Conservation (phyloP, 2,797 vertebrate genomes). For the Pantherophis alleghaniensis region DNA sequence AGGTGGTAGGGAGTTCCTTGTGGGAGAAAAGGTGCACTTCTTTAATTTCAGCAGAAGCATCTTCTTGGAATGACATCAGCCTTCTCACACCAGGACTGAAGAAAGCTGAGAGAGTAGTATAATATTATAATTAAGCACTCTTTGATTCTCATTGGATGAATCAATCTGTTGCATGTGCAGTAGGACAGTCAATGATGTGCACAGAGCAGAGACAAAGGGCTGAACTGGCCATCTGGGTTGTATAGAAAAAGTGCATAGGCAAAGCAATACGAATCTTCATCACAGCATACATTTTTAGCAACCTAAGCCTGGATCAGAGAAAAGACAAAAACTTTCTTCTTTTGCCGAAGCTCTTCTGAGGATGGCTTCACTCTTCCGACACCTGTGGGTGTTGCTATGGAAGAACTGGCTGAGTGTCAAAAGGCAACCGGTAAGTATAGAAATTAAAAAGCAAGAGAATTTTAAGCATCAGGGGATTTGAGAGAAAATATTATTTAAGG, state of each 20-base stretch:
- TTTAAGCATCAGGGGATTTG: background rate
- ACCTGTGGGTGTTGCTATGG: slow-evolving; percentile 91
- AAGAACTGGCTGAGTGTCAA: slow-evolving; percentile 89
- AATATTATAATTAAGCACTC: slow-evolving; percentile 61
- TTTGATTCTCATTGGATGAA: slow-evolving; percentile 43
- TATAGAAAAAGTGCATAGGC: slow-evolving; percentile 52
- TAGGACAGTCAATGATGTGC: slow-evolving; percentile 34
- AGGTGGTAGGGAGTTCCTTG: slow-evolving; percentile 70
- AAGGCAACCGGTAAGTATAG: slow-evolving; percentile 87
- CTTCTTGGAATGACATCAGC: slow-evolving; percentile 68
- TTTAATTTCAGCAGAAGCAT: slow-evolving; percentile 63
- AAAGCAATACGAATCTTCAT: slow-evolving; percentile 35
- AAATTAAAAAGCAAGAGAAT: background rate
- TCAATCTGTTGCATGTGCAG: slow-evolving; percentile 64
- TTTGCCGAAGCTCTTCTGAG: slow-evolving; percentile 26
- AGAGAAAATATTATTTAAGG: background rate
- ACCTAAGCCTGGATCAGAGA: slow-evolving; percentile 32
- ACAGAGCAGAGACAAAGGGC: slow-evolving; percentile 45
- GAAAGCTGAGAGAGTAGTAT: slow-evolving; percentile 20
- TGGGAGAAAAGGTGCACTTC: slow-evolving; percentile 65
- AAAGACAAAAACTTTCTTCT: background rate
- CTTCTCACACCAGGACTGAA: slow-evolving; percentile 61
- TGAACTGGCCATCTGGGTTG: slow-evolving; percentile 60
- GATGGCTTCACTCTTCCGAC: slow-evolving; percentile 87
- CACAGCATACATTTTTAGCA: slow-evolving; percentile 39